These are phyloP conservation scores for Drosophila ambigua DNA, from an alignment of 1,140 invertebrate species.

Conservation along the genomic window DNA sequence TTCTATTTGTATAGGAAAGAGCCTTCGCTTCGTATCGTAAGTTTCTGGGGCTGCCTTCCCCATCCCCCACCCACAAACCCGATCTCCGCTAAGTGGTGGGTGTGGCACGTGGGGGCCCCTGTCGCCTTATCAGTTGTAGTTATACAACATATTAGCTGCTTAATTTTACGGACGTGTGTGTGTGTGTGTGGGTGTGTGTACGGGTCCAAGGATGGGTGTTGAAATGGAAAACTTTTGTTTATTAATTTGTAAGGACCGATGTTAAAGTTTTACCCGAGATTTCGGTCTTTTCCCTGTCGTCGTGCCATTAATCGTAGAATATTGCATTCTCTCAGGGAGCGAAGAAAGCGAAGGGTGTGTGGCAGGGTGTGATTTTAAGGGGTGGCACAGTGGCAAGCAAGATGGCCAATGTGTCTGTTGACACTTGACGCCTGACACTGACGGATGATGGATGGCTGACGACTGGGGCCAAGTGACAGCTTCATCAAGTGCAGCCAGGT, in stretches of 20 bases:
- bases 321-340: not conserved
- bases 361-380: not conserved
- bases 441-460: conserved; percentile 43
- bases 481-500: conserved; percentile 64
- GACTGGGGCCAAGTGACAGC: conserved; percentile 46
- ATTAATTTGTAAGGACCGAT: conserved; percentile 65
- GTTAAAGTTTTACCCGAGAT: conserved; percentile 38
- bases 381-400: not conserved
- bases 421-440: conserved; percentile 35
- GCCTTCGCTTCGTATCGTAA: conserved; percentile 19
- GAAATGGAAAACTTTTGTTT: conserved; percentile 69
- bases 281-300: not conserved
- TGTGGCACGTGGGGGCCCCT: not conserved
- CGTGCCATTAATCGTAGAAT: not conserved
- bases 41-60: conserved; percentile 32
- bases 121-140: conserved; percentile 66
- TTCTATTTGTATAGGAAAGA: conserved; percentile 71
- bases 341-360: too few species aligned
- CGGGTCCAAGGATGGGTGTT: conserved; percentile 39
- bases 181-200: conserved; percentile 4
- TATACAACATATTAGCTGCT: conserved; percentile 78
- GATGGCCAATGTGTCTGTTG: conserved; percentile 6
- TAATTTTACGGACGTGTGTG: conserved; percentile 57
- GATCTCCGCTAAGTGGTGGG: conserved; percentile 46
- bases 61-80: not conserved